A percentile compares a stretch with the other conserved stretches of the same genome.
Conservation (phyloP, 2,113 vertebrate species). For the Rhombomys opimus region DNA sequence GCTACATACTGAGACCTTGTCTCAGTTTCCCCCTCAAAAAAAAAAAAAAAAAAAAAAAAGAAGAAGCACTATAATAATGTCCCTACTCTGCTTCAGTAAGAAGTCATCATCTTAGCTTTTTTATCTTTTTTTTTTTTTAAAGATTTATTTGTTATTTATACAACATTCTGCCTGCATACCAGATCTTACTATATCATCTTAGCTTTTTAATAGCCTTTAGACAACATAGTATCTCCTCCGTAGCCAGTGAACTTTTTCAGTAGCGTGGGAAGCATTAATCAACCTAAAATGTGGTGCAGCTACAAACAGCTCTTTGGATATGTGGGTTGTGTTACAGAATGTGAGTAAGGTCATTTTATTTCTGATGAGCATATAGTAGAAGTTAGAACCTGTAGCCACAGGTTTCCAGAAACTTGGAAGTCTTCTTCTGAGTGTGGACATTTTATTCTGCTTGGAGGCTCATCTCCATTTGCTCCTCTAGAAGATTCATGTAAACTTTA, state of each 20-base stretch:
- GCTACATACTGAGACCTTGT: not conserved
- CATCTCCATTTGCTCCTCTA: slow-evolving; percentile 69
- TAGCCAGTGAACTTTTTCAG: not conserved
- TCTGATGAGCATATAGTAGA: not conserved
- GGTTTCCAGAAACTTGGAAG: not conserved
- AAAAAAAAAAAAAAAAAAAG: no score
- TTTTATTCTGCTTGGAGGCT: slow-evolving; percentile 71
- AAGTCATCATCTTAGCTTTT: not conserved
- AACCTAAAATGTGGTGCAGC: not conserved
- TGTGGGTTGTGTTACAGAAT: not conserved
- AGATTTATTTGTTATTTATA: no score
- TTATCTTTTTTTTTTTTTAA: no score
- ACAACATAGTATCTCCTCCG: not conserved
- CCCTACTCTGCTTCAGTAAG: not conserved
- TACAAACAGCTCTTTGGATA: not conserved
- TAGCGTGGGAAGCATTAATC: not conserved
- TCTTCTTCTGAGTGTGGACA: slow-evolving; percentile 48
- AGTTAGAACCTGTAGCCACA: not conserved
- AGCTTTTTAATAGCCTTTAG: not conserved
- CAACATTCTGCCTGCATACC: no score
- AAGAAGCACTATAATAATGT: not conserved
- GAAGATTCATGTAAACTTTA: slow-evolving; percentile 18
- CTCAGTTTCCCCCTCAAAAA: not conserved
- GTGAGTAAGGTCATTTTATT: slow-evolving; percentile 9
- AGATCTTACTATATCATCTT: no score